Evolutionary conservation across 2,113 vertebrate genomes (phyloP), one percentile per base, ranked within the genome.

Genomic region (Gila orcuttii): DNA sequence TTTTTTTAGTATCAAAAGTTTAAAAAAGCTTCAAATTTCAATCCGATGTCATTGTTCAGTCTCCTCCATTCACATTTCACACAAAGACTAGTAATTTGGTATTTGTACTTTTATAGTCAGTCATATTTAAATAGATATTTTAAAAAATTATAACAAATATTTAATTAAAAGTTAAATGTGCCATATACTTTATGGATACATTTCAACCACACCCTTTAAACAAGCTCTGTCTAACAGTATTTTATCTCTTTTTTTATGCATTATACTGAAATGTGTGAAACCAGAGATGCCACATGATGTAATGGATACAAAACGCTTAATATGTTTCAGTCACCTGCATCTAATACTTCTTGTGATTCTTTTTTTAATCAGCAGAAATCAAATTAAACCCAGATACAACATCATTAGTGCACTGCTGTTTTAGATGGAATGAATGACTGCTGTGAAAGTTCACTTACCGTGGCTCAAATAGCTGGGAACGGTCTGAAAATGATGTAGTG

Each of bases 401-500:
- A 23, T 71, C 68, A 71, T 10, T 42, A 42, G 33, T 11, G 68
- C 68, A 23, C 68, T n/a, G 68, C 15, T 39, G 57, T 39, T 74
- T 45, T 77, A 78, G 17, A 8, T 28, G 28, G 42, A 69, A 73
- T 42, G 33, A 59, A 73, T 42, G 33, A 59, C 33, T 60, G 66
- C 55, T 23, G 42, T 84, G 5, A 84, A 85, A 76, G 52, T n/a
- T 12, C 25, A 80, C 85, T 86, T 84, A 88, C 87, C 87, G 21
- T 6, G 25, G 21, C 31, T 62, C 64, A 86, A 28, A 71, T n/a
- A 71, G 74, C 52, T 55, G 39, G 13, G 23, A 50, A 59, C 31
- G n/a, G 25, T 66, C 39, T 42, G 55, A 57, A 68, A 71, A 84
- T 75, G 59, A 69, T 60, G 78, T 13, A 60, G 59, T 80, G 66